A percentile compares a stretch with the other conserved stretches of the same genome.
These are phyloP conservation scores for Laspeyria flexula DNA, from an alignment of 2,888 invertebrate species.

Conservation along the genomic window DNA sequence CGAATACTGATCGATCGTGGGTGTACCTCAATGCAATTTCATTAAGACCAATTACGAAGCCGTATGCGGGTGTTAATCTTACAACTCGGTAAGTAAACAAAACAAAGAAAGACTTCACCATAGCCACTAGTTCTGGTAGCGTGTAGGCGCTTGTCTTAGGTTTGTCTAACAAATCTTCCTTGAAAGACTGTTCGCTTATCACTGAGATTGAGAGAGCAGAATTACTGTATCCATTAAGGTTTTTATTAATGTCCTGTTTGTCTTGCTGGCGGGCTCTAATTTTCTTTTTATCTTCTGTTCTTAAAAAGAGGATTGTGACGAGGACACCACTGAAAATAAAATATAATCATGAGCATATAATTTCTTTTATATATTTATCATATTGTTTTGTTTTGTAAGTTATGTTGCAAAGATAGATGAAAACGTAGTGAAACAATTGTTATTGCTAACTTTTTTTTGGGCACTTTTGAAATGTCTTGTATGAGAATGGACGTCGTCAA, in stretches of 20 bases:
- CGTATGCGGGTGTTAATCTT: constrained; percentile 93
- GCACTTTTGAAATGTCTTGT: too few relatives aligned
- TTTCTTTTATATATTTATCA: not conserved
- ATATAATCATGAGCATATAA: too few relatives aligned
- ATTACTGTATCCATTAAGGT: constrained; percentile 78
- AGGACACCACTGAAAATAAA: constrained; percentile 90
- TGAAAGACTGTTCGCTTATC: constrained; percentile 78
- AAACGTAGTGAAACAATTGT: too few relatives aligned
- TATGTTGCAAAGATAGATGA: too few relatives aligned
- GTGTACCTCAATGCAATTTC: constrained; percentile 90
- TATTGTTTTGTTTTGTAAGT: too few relatives aligned
- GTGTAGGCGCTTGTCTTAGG: constrained; percentile 68
- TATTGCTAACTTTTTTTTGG: too few relatives aligned
- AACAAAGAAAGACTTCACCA: constrained; percentile 80
- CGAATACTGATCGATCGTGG: constrained; percentile 90
- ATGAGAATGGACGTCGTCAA: too few relatives aligned
- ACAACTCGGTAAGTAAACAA: constrained; percentile 86
- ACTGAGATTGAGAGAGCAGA: constrained; percentile 74
- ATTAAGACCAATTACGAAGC: constrained; percentile 91
- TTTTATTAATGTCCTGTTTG: constrained; percentile 73
- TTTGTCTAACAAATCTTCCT: constrained; percentile 74
- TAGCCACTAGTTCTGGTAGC: constrained; percentile 65
- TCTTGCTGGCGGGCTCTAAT: constrained; percentile 54
- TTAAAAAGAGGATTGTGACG: constrained; percentile 90
- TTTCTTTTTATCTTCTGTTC: constrained; percentile 86